Base-by-base conservation (phyloP, 1,140 invertebrate species). In the Lepidurus packardi region DNA sequence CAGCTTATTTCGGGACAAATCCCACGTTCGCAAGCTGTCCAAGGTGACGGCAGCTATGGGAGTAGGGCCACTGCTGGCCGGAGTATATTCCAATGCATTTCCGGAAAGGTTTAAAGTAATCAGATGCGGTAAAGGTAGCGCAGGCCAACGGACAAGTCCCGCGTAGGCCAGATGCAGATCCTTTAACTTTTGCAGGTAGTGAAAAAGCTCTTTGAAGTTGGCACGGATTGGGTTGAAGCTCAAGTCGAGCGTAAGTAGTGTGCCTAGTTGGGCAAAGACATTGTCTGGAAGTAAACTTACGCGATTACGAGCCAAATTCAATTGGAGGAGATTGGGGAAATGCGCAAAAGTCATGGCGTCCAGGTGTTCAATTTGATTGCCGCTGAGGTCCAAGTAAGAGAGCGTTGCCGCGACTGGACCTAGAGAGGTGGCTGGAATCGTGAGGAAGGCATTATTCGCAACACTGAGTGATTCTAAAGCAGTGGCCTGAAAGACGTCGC, bases 141-240 rank as follows among this genome's bases (percentile, higher is more conserved):
- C 85, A 47, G 94, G 94, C 79, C 92, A 87, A 43, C 88, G 89
- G 81, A 87, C 90, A 78, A 95, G 88, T 45, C 92, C 91, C 83
- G 92, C 91, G 83, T 89, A 89, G 73, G 90, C 89, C 80, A 95
- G 85, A 83, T 90, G 91, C 76, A 96, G 87, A 82, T 90, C 88
- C 82, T 92, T 89, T 43, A 95, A 86, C 80, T 91, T 91, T 43
- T 92, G 93, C 16, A 94, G 88, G 84, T 94, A 94, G 82, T 94
- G 92, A 82, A 95, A 94, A n/a, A 95, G 87, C 84, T 95, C 93
- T 81, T 94, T 94, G 82, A 94, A 93, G 85, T 95, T 95, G 65
- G 93, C 92, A 80, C 93, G 89, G 1, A 93, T 84, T n/a, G 88
- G 87, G 84, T 96, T 97, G 76, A 89, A 89, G 45, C 92, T 92